A percentile compares a stretch with the other conserved stretches of the same genome.
phyloP scores from a whole-genome alignment of 2,888 invertebrate genomes.

The Sinhomidia bicolor region DNA sequence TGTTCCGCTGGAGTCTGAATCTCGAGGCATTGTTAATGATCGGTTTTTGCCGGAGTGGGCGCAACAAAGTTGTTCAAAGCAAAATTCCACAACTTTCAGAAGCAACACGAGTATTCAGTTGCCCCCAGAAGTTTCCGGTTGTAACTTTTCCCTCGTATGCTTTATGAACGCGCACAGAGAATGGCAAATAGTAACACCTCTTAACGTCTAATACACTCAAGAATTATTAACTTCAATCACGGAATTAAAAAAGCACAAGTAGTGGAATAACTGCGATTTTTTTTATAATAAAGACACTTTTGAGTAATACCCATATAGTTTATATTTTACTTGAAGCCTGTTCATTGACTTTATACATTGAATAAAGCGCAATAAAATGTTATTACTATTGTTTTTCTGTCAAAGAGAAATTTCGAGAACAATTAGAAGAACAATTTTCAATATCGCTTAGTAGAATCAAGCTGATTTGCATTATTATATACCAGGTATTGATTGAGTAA shows the following conservation, averaged over 20 bases:
- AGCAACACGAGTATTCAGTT: neutral
- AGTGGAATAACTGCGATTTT: neutral
- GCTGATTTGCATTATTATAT: neutral
- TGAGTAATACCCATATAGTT: no score
- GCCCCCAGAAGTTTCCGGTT: no score
- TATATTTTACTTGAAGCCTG: neutral
- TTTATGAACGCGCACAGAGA: no score
- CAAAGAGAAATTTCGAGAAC: neutral
- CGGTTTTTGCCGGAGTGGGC: no score
- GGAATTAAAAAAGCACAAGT: neutral
- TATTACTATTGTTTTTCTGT: neutral
- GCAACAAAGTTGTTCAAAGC: neutral
- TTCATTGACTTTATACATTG: neutral
- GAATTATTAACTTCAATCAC: no score
- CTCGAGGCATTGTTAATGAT: conserved; percentile 76
- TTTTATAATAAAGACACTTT: neutral
- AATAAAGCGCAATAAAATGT: neutral
- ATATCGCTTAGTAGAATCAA: neutral
- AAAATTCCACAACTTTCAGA: neutral
- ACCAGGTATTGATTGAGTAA: neutral
- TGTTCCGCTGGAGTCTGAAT: conserved; percentile 79
- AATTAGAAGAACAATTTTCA: neutral
- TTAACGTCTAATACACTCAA: no score
- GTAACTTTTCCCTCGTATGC: no score
- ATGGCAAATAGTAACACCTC: no score